Evolutionary conservation across 2,113 vertebrate genomes (phyloP).

Genomic region (Hydrochoerus hydrochaeris): DNA sequence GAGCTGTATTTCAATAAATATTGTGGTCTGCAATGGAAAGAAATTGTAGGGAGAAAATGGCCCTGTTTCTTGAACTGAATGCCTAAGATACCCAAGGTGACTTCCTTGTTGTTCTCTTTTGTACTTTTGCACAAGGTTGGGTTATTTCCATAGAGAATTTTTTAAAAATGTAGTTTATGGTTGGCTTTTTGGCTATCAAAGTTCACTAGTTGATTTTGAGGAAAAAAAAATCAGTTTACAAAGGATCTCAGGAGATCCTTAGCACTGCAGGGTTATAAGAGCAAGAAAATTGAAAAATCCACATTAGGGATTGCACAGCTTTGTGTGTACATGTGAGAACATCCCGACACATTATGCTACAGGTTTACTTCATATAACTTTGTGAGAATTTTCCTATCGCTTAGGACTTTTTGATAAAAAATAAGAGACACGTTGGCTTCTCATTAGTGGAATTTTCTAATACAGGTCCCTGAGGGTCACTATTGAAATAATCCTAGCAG

Average conservation of each 20-base stretch:
- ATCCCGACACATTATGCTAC: not conserved
- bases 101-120: not conserved
- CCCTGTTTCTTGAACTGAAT: not conserved
- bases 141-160: constrained; percentile 31
- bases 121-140: not conserved
- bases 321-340: constrained; percentile 68
- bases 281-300: constrained; percentile 46
- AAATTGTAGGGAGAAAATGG: not conserved
- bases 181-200: constrained; percentile 31
- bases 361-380: constrained; percentile 19
- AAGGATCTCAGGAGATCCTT: constrained; percentile 39
- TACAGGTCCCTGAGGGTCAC: constrained; percentile 28
- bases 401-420: constrained; percentile 43
- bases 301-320: not conserved
- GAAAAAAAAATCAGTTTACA: not conserved
- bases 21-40: not conserved
- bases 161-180: constrained; percentile 41
- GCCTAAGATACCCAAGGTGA: not conserved
- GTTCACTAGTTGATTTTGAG: constrained; percentile 54
- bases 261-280: not conserved
- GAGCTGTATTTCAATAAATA: not conserved
- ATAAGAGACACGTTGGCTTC: not conserved
- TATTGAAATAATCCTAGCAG: not conserved
- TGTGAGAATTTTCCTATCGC: constrained; percentile 51
- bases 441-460: constrained; percentile 19